Evolutionary conservation across 2,888 invertebrate genomes (phyloP).

Genomic region (Vandiemenella viatica): DNA sequence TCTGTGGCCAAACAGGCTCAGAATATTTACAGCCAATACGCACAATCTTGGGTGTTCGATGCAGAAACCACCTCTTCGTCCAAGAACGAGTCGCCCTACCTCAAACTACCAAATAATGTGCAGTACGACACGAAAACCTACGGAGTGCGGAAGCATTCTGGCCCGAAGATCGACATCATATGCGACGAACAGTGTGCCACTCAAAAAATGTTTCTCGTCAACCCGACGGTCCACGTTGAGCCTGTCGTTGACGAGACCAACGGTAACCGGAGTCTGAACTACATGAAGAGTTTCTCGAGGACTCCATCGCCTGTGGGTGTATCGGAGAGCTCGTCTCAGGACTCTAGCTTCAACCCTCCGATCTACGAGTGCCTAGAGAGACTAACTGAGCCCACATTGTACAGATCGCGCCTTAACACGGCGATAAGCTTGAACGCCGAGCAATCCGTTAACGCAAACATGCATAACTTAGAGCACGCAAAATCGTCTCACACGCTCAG

Average conservation of each 20-base stretch:
- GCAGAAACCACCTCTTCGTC: conserved; percentile 20
- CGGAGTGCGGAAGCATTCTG: conserved; percentile 5
- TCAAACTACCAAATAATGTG: conserved; percentile 12
- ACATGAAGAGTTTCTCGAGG: conserved; percentile 36
- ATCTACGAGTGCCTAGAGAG: conserved; percentile 33
- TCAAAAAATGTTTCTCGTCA: conserved; percentile 24
- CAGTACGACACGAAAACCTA: conserved; percentile 9
- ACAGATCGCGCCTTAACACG: conserved; percentile 29
- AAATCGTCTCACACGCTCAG: conserved; percentile 15
- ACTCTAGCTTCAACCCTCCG: conserved; percentile 25
- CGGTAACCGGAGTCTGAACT: conserved; percentile 31
- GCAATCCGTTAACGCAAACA: conserved; percentile 11
- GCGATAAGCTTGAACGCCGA: conserved; percentile 25
- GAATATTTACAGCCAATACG: conserved; percentile 29
- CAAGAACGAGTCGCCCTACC: conserved; percentile 20
- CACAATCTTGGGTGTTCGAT: conserved; percentile 38
- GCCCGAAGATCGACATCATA: conserved; percentile 17
- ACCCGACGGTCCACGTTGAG: conserved; percentile 31
- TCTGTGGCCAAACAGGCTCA: conserved; percentile 16
- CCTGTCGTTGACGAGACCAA: conserved; percentile 31
- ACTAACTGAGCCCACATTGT: conserved; percentile 31
- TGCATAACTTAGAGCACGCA: conserved; percentile 2
- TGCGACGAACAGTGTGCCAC: conserved; percentile 5
- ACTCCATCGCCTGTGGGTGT: conserved; percentile 31
- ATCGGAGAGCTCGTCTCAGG: conserved; percentile 27